Conservation (phyloP, 2,797 vertebrate genomes). For the Molossus molossus region DNA sequence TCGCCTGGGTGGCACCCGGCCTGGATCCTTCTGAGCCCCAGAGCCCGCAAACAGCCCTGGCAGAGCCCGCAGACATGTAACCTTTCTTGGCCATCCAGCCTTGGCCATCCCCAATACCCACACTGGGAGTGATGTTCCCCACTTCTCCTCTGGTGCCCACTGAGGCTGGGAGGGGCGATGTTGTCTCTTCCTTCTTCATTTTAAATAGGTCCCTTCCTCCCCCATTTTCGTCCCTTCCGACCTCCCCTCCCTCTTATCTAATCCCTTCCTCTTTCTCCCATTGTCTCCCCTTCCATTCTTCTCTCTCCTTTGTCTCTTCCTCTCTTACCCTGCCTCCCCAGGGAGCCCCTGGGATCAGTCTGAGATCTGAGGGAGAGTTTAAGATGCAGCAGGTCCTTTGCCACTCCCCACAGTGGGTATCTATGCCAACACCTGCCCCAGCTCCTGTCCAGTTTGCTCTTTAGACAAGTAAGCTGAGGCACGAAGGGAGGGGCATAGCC, state of each 20-base stretch:
- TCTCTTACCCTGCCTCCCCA: background rate
- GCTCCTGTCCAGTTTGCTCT: background rate
- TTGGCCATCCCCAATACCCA: background rate
- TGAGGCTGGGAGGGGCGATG: slow-evolving; percentile 21
- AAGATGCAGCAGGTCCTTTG: background rate
- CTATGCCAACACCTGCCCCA: background rate
- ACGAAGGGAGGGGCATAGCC: background rate
- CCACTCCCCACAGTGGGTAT: no score
- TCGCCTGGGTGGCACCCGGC: background rate
- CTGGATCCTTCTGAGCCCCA: slow-evolving; percentile 13
- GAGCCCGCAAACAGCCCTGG: background rate
- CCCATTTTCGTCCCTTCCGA: background rate
- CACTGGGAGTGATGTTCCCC: no score
- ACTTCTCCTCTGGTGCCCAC: background rate
- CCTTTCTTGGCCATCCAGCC: background rate
- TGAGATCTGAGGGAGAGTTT: background rate
- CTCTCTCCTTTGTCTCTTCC: background rate
- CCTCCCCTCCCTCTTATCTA: background rate
- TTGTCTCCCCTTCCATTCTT: background rate
- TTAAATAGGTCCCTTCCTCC: background rate
- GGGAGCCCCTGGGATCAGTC: background rate
- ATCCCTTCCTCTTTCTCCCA: background rate
- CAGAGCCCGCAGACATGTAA: background rate
- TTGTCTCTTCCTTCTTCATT: slow-evolving; percentile 70
- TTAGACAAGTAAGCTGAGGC: background rate